A percentile compares a stretch with the other conserved stretches of the same genome.
These are phyloP conservation scores for Thymelicus sylvestris DNA, from an alignment of 2,888 invertebrate genomes.

Conservation along the genomic window DNA sequence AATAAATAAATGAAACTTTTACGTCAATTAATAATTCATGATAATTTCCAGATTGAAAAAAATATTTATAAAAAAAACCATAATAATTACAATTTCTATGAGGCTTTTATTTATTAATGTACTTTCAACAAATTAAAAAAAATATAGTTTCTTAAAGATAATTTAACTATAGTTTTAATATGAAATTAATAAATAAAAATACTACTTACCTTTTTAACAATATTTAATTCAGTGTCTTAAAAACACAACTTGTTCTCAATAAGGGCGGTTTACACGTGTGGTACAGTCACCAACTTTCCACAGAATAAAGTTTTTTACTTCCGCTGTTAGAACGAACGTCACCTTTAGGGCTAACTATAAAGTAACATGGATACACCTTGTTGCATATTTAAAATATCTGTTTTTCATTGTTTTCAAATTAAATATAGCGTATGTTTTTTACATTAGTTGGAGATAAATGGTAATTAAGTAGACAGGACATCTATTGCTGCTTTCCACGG, in stretches of 20 bases:
- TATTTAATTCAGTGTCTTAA: background rate
- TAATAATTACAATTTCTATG: too few species aligned
- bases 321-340: conserved; percentile 37
- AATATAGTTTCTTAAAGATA: too few species aligned
- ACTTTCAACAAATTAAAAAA: too few species aligned
- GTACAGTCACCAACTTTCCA: conserved; percentile 45
- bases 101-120: too few species aligned
- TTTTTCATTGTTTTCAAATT: too few species aligned
- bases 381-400: background rate
- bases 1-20: conserved; percentile 9
- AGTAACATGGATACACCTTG: conserved; percentile 16
- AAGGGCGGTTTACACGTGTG: conserved; percentile 46
- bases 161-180: too few species aligned
- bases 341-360: background rate
- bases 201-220: conserved; percentile 11
- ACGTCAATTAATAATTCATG: background rate
- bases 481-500: too few species aligned
- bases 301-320: conserved; percentile 55
- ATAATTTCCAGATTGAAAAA: too few species aligned
- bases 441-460: too few species aligned
- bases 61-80: too few species aligned
- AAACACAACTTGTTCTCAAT: background rate
- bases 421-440: too few species aligned
- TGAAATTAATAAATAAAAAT: background rate
- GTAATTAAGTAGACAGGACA: too few species aligned